Evolutionary conservation across 2,888 invertebrate species (phyloP), one percentile per base, ranked within the genome.

Genomic region (Hirtodrosophila alboralis): DNA sequence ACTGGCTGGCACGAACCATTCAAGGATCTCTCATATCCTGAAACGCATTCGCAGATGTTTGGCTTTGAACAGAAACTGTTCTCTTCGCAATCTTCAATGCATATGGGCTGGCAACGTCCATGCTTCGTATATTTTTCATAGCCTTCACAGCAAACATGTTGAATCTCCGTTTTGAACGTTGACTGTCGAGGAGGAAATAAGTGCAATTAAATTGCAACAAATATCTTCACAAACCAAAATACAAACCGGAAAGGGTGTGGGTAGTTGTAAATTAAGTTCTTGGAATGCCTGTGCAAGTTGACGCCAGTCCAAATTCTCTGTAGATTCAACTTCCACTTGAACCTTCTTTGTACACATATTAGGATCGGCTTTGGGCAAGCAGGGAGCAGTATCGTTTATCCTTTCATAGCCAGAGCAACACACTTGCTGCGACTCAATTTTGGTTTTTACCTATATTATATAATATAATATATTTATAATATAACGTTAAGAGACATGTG

Each of bases 81-180:
- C 7, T 18, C n/a, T 1, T 4, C 28, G 27, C 52, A 57, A 4
- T 12, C 21, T 2, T n/a, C 4, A 8, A n/a, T 5, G 27, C 84
- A 84, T 4, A 65, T 14, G 0, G 81, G 68, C 26, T 70, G 44
- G 21, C 83, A 84, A 1, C 7, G 10, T 3, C 62, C 54, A 2
- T 18, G 5, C 1, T 47, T 31, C 1, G 18, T 7, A 1, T 10
- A 7, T n/a, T 38, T 37, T 7, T 33, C 31, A n/a, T 71, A 71
- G 6, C 70, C 71, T 1, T 49, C 34, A 37, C 69, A 69, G 34
- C 71, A 71, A 16, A 37, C 41, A 5, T 13, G 36, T 16, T 1
- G 30, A 6, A 37, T 21, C 37, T 44, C 16, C 21, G 26, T 38
- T 44, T 12, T 37, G 1, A 1, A 31, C 0, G 1, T 4, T 0